These are phyloP conservation scores for Indri indri DNA, from an alignment of 2,113 vertebrate genomes.

Conservation along the genomic window DNA sequence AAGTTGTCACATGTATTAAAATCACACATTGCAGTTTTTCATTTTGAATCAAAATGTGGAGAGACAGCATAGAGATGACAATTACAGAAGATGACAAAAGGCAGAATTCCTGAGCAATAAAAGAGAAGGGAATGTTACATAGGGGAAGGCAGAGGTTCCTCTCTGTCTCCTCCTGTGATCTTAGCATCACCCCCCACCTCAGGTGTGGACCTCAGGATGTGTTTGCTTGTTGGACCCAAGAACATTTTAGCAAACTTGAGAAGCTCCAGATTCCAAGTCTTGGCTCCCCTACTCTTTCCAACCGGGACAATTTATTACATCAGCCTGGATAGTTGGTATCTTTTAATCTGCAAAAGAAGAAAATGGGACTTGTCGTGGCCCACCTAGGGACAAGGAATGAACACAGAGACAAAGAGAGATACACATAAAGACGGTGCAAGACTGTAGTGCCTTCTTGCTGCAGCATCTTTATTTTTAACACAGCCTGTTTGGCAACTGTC, in stretches of 20 bases:
- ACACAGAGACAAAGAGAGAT: too few species aligned
- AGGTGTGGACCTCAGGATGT: neutral
- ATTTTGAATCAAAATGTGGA: neutral
- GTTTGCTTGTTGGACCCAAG: neutral
- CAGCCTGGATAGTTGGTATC: neutral
- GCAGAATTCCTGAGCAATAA: neutral
- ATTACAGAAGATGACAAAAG: neutral
- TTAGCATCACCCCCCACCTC: too few species aligned
- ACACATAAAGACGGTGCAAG: too few species aligned
- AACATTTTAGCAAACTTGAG: neutral
- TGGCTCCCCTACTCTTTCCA: neutral
- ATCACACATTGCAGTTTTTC: neutral
- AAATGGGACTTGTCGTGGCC: too few species aligned
- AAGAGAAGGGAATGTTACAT: too few species aligned
- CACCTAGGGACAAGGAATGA: too few species aligned
- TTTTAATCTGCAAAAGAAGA: neutral
- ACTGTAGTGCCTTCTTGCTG: too few species aligned
- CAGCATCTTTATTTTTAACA: too few species aligned
- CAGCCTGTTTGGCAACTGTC: too few species aligned
- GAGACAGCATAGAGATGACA: neutral
- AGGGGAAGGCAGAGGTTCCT: neutral
- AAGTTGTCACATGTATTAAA: neutral
- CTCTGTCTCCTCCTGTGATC: neutral
- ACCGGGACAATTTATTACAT: neutral
- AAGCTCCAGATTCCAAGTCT: neutral